Evolutionary conservation across 2,888 invertebrate species (phyloP), one percentile per base, ranked within the genome.

Genomic region (Amphimallon solstitiale): DNA sequence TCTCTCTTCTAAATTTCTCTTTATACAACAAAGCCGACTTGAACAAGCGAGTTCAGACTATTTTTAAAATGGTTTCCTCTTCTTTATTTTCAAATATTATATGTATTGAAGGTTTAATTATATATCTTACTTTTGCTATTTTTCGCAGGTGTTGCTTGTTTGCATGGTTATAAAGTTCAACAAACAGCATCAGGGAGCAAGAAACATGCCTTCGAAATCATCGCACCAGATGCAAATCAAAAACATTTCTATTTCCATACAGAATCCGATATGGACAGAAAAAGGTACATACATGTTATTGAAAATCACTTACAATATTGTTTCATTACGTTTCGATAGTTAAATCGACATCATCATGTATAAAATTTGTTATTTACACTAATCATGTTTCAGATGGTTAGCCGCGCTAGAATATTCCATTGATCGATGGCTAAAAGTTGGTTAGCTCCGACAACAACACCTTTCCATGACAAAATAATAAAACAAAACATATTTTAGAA

Each of bases 381-480:
- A 21, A 48, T 71, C 77, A 74, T 67, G 73, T 87, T 85, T 15
- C 84, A 96, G 96, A 76, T 97, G 96, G 96, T 88, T 96, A 81
- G 94, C 95, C 69, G 95, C 95, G 68, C 83, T 96, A 79, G 96
- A 96, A 82, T 96, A 95, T 81, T 95, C 96, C 66, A 96, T 97
- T 84, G 95, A 96, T 82, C 88, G 95, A 75, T 97, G 96, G 92
- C 89, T 93, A 85, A 92, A 92, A 84, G 90, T 92, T 75, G 88
- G 89, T 85, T 88, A 76, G 69, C 63, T 35, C 6, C 34, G n/a
- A 54, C 40, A 40, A 14, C 15, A 14, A 43, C 29, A 35, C 35
- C 17, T 12, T 35, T 9, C 29, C 10, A 12, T 12, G 15, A 37
- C 21, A 10, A 43, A 14, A 9, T 35, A 45, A 49, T n/a, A 63